Conservation (phyloP, 2,113 vertebrate genomes). For the Furnarius figulus region DNA sequence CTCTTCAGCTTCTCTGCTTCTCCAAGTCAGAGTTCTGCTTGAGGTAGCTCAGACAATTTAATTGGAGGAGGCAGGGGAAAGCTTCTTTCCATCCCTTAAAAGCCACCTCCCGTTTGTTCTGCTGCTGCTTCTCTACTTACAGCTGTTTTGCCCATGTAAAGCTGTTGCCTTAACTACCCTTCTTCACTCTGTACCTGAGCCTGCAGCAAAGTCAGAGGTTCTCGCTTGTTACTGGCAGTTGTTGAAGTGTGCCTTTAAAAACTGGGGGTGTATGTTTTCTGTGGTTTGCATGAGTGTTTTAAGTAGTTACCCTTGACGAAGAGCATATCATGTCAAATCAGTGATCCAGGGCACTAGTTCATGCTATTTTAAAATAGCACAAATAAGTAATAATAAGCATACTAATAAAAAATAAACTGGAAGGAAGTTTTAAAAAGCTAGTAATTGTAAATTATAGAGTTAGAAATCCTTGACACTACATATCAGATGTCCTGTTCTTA, state of each 20-base stretch:
- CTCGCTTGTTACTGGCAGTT: not conserved
- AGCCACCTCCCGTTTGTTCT: not conserved
- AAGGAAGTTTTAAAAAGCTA: fast-evolving
- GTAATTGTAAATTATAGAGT: not conserved
- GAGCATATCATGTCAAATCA: not conserved
- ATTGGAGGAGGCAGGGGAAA: not conserved
- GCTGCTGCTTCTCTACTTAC: not conserved
- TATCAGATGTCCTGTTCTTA: not conserved
- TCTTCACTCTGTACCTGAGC: not conserved
- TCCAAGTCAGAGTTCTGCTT: not conserved
- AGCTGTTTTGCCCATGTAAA: not conserved
- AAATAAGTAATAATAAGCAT: not conserved
- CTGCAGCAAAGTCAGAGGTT: not conserved
- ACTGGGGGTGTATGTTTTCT: fast-evolving
- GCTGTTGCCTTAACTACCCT: not conserved
- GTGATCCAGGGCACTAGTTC: not conserved
- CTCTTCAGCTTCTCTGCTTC: not conserved
- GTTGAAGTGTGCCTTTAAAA: not conserved
- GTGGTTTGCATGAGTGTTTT: not conserved
- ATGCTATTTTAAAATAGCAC: not conserved
- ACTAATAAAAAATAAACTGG: not conserved
- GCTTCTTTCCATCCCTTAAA: not conserved
- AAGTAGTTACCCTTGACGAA: not conserved
- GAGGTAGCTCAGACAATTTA: not conserved
- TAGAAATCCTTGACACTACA: not conserved